Evolutionary conservation across 1,140 invertebrate genomes (phyloP).

Genomic region (Bombus haemorrhoidalis): DNA sequence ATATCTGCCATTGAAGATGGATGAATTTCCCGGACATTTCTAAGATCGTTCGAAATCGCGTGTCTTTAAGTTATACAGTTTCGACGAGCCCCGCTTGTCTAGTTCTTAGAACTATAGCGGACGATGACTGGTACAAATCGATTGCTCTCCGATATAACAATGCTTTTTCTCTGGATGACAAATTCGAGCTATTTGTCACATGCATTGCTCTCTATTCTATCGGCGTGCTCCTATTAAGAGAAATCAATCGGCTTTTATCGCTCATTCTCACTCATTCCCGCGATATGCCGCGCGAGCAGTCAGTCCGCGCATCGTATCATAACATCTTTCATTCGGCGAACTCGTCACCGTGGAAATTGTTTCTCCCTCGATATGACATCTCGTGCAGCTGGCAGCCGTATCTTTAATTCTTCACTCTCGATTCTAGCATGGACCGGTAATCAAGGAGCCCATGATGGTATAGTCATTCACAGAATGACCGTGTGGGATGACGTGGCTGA

Average conservation of each 20-base stretch:
- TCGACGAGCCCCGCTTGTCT: neutral
- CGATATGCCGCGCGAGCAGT: neutral
- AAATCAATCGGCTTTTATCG: slow-evolving; percentile 20
- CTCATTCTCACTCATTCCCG: neutral
- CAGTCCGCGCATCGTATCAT: neutral
- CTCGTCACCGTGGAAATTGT: neutral
- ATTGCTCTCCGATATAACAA: neutral
- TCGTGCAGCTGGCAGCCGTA: neutral
- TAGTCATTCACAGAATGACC: neutral
- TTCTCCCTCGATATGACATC: neutral
- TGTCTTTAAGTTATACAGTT: too few species aligned
- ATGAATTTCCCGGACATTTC: too few species aligned
- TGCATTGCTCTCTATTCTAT: neutral
- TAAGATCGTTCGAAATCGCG: too few species aligned
- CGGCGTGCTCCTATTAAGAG: slow-evolving; percentile 10
- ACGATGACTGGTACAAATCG: neutral
- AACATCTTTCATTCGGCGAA: neutral
- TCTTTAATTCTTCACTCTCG: neutral
- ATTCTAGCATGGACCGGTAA: neutral
- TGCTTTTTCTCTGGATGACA: slow-evolving; percentile 35
- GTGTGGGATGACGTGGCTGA: too few species aligned
- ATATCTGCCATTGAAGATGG: too few species aligned
- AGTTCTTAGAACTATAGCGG: neutral
- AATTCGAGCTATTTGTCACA: slow-evolving; percentile 25
- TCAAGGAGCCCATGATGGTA: neutral